A percentile compares a stretch with the other conserved stretches of the same genome.
These are phyloP conservation scores for Seriola rivoliana DNA, from an alignment of 2,113 vertebrate genomes.

Conservation along the genomic window DNA sequence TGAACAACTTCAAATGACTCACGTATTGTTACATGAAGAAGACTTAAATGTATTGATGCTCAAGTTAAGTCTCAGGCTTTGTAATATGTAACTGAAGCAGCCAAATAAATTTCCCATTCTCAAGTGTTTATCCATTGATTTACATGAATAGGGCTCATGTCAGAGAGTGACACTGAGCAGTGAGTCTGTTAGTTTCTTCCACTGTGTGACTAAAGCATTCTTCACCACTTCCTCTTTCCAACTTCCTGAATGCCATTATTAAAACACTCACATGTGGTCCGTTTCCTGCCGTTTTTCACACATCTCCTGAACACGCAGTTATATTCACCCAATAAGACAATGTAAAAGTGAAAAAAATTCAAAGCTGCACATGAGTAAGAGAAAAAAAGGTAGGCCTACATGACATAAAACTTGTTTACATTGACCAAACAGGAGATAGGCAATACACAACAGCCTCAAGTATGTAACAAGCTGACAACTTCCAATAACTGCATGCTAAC, in stretches of 20 bases:
- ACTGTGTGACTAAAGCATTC: constrained; percentile 70
- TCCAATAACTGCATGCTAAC: constrained; percentile 35
- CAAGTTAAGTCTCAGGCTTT: not conserved
- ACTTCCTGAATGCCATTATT: constrained; percentile 80
- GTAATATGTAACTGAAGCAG: constrained; percentile 8
- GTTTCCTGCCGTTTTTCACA: constrained; percentile 75
- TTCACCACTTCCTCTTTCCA: constrained; percentile 76
- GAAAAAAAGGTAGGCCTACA: not conserved
- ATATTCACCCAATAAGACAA: not conserved
- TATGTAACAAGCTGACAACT: constrained; percentile 24
- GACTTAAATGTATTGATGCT: not conserved
- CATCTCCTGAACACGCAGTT: constrained; percentile 17
- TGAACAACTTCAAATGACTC: constrained; percentile 7
- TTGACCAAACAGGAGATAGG: not conserved
- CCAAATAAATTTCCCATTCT: constrained; percentile 20
- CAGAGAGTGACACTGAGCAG: constrained; percentile 46
- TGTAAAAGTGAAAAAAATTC: not conserved
- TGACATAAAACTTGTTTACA: not conserved
- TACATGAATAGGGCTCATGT: constrained; percentile 38
- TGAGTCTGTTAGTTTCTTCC: constrained; percentile 50
- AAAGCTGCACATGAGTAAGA: not conserved
- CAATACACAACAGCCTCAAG: constrained; percentile 2
- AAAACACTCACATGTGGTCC: constrained; percentile 70
- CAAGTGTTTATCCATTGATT: not conserved
- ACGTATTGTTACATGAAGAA: not conserved